These are phyloP conservation scores for Temnothorax longispinosus DNA, from an alignment of 1,140 invertebrate species.

Conservation along the genomic window DNA sequence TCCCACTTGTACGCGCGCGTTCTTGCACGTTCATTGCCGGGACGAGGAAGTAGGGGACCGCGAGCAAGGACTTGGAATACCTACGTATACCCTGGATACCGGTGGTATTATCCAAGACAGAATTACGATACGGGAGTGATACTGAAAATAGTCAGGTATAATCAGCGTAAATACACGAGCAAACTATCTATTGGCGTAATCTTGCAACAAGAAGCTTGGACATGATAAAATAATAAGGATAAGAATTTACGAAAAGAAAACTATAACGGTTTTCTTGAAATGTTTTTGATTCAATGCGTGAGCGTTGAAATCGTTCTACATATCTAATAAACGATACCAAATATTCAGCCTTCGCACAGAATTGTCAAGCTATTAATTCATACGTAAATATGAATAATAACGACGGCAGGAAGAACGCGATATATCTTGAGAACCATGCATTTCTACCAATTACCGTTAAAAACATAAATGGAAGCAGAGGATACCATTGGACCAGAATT, in stretches of 20 bases:
- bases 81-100: neutral
- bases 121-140: neutral
- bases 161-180: neutral
- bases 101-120: neutral
- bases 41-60: constrained; percentile 9
- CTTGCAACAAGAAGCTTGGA: neutral
- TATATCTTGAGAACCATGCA: neutral
- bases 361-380: constrained; percentile 13
- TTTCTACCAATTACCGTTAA: constrained; percentile 35
- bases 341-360: neutral
- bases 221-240: neutral
- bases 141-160: neutral
- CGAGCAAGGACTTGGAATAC: constrained; percentile 1
- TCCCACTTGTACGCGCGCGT: constrained; percentile 16
- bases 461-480: constrained; percentile 25
- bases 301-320: neutral
- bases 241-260: neutral
- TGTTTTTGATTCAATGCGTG: neutral
- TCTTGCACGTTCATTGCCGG: constrained; percentile 30
- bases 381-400: neutral
- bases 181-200: neutral
- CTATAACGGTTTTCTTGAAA: neutral
- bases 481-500: neutral
- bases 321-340: neutral
- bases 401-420: neutral